Conservation (phyloP, 2,888 invertebrate species). For the Cryptophagus acutangulus region DNA sequence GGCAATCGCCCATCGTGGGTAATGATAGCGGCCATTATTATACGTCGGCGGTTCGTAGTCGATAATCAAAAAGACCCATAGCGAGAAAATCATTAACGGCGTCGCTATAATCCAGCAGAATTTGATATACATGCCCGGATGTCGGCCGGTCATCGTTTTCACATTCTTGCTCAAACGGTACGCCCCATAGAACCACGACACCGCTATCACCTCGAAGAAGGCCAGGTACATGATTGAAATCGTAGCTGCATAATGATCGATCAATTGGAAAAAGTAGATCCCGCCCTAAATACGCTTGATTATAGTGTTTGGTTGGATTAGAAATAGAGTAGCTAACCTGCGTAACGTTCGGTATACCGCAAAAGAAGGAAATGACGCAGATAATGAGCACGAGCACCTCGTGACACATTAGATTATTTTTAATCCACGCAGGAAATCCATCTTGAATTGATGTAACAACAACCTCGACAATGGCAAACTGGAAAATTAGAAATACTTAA, state of each 20-base stretch:
- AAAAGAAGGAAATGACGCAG: conserved; percentile 76
- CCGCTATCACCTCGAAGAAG: conserved; percentile 87
- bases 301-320: neutral
- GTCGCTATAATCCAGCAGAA: conserved; percentile 81
- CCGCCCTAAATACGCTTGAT: conserved; percentile 61
- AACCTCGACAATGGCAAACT: conserved; percentile 93
- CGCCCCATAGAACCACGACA: conserved; percentile 89
- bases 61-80: conserved; percentile 84
- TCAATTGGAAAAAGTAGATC: conserved; percentile 85
- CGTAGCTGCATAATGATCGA: conserved; percentile 91
- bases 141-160: conserved; percentile 82
- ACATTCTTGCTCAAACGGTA: conserved; percentile 74
- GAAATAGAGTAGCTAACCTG: conserved; percentile 51
- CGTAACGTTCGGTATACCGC: conserved; percentile 82
- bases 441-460: conserved; percentile 92
- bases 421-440: conserved; percentile 84
- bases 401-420: conserved; percentile 75
- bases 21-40: conserved; percentile 70
- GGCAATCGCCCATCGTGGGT: conserved; percentile 80
- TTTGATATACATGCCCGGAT: conserved; percentile 75
- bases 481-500: conserved; percentile 41
- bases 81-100: conserved; percentile 73
- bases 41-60: conserved; percentile 84
- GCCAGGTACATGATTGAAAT: conserved; percentile 88
- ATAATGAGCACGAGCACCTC: conserved; percentile 80